These are phyloP conservation scores for Cirrhinus mrigala DNA, from an alignment of 2,797 vertebrate genomes.

Conservation along the genomic window DNA sequence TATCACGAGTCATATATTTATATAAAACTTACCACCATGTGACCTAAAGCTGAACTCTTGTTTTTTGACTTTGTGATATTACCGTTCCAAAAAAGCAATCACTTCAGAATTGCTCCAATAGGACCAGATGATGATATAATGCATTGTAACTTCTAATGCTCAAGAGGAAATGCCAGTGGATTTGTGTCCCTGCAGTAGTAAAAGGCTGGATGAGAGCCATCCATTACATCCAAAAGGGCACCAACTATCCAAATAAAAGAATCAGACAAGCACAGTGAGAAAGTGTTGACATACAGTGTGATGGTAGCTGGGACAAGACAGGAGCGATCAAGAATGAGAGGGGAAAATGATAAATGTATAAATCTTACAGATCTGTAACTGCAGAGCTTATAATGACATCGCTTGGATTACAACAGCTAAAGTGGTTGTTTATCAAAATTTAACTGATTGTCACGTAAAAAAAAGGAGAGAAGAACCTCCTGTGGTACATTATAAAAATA, in stretches of 20 bases:
- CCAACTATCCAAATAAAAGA: neutral
- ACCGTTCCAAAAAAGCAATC: constrained; percentile 32
- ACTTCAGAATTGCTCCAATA: constrained; percentile 43
- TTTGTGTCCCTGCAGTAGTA: constrained; percentile 30
- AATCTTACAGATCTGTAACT: neutral
- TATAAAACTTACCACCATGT: neutral
- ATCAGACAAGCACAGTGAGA: neutral
- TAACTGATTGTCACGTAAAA: neutral
- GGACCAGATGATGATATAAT: constrained; percentile 51
- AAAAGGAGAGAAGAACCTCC: neutral
- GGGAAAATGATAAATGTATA: neutral
- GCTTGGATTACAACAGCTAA: constrained; percentile 10
- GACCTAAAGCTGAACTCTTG: neutral
- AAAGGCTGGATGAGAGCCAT: constrained; percentile 20
- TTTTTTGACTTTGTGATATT: constrained; percentile 16
- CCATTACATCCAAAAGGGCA: constrained; percentile 36
- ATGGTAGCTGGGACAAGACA: neutral
- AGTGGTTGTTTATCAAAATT: constrained; percentile 1
- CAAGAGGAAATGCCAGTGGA: constrained; percentile 54
- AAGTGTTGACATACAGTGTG: neutral
- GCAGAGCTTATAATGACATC: neutral
- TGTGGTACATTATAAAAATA: neutral
- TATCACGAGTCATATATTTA: neutral
- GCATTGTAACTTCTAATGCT: constrained; percentile 35
- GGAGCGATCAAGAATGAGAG: neutral